Base-by-base conservation (phyloP, 1,140 invertebrate species). In the Drosophila willistoni region DNA sequence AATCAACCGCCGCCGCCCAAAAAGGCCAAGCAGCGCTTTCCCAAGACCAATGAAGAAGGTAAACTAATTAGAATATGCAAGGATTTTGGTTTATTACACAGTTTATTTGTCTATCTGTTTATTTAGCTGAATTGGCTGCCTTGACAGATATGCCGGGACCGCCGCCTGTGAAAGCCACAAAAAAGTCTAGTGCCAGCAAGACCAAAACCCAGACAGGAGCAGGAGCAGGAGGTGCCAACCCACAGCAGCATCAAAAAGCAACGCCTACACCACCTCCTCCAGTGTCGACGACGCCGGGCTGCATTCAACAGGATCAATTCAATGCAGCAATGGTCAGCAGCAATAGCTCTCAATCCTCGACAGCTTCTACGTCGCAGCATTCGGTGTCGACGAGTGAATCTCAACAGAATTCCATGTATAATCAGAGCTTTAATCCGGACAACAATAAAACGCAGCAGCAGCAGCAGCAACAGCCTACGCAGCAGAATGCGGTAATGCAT, bases 341-440 rank as follows among this genome's bases (percentile, higher is more conserved):
- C 65, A 91, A 91, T 14, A 91, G 90, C 33, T 91, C 90, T 29
- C 90, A 91, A 51, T 91, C 90, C 5, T 91, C 87, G 17, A 90
- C 90, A 59, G 89, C 89, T 13, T 90, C 87, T 17, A 91, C 87
- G 72, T 91, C 90, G 13, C 90, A 91, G 66, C 90, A 91, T 62
- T 90, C 87, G 57, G 73, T 91, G 33, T 89, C 87, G 22, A 90
- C 90, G 63, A 91, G 82, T 76, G 90, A 91, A 87, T 91, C 90
- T 87, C 90, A 91, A 71, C 90, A 90, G 68, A 90, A 90, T 90
- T 91, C 90, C 84, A 90, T 91, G 61, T 91, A 91, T 71, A 91
- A 80, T 84, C 90, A 90, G 72, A 91, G 76, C 75, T 91, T 91
- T 81, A 91, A 65, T 73, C 81, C 85, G 39, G 90, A 51, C 9